Evolutionary conservation across 30 jellyfish, hydroid and myxozoan genomes (phyloP).

Genomic region (Turritopsis rubra): DNA sequence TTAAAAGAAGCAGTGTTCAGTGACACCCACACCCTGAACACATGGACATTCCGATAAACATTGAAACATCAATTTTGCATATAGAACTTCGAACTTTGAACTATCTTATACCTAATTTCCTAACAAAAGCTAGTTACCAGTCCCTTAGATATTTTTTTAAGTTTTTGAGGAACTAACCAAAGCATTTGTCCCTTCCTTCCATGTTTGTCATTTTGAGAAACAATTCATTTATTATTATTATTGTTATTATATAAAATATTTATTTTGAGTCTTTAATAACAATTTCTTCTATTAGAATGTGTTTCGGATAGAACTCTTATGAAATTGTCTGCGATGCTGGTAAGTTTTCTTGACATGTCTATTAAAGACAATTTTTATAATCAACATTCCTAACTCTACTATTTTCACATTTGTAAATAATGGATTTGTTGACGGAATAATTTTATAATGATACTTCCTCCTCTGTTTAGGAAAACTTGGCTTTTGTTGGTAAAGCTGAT

Average conservation of each 20-base stretch:
- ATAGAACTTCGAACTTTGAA: too few species aligned
- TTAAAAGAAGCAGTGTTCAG: too few species aligned
- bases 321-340: constrained; percentile 81
- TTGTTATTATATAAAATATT: too few species aligned
- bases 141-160: not conserved
- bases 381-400: too few species aligned
- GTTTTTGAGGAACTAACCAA: too few species aligned
- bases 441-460: not conserved
- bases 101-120: not conserved
- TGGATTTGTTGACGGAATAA: not conserved
- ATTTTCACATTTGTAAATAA: too few species aligned
- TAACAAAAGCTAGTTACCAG: not conserved
- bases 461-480: constrained; percentile 63
- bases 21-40: too few species aligned
- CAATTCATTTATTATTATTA: not conserved
- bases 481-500: constrained; percentile 52
- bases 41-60: too few species aligned
- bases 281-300: constrained; percentile 50
- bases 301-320: constrained; percentile 37
- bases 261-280: too few species aligned
- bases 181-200: too few species aligned
- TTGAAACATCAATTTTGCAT: too few species aligned
- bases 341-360: constrained; percentile 10
- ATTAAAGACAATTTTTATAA: not conserved
- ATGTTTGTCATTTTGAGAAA: constrained; percentile 1